Base-by-base conservation (phyloP, 1,140 invertebrate species). In the Panulirus ornatus region DNA sequence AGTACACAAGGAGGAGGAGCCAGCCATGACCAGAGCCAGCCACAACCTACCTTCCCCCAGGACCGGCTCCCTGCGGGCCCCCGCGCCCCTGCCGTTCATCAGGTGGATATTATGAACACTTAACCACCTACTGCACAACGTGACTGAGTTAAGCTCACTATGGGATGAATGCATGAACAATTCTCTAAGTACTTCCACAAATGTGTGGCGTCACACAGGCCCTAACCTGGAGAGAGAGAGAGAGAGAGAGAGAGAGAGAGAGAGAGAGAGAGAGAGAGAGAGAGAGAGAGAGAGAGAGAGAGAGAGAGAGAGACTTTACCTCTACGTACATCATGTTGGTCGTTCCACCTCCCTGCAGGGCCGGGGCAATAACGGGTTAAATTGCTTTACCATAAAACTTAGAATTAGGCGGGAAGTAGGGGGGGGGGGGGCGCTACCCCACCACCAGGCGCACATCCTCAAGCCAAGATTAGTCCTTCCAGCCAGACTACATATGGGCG, bases 261-360 rank as follows among this genome's bases (percentile, higher is more conserved):
- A 63, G 58, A 63, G 58, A 63, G 58, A 63, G 58, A 63, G 58
- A 63, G 58, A 63, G 58, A 63, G 58, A 63, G 58, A 63, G 58
- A 63, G 58, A 63, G 58, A 63, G 58, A 63, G 58, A 63, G 58
- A 63, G 58, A 63, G 58, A 63, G 58, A 63, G 58, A 63, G 58
- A 63, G 58, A 63, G 58, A 63, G 58, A 63, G 58, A 63, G 58
- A 63, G 58, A 63, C n/a, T n/a, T n/a, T n/a, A n/a, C n/a, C n/a
- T n/a, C n/a, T n/a, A n/a, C n/a, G n/a, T n/a, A n/a, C n/a, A n/a
- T n/a, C n/a, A n/a, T n/a, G n/a, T n/a, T n/a, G n/a, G n/a, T n/a
- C n/a, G n/a, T n/a, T n/a, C n/a, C n/a, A n/a, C n/a, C n/a, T n/a
- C n/a, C n/a, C n/a, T n/a, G n/a, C n/a, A n/a, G n/a, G n/a, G n/a